Evolutionary conservation across 1,140 invertebrate genomes (phyloP), one percentile per base, ranked within the genome.

Genomic region (Gryllus bimaculatus): DNA sequence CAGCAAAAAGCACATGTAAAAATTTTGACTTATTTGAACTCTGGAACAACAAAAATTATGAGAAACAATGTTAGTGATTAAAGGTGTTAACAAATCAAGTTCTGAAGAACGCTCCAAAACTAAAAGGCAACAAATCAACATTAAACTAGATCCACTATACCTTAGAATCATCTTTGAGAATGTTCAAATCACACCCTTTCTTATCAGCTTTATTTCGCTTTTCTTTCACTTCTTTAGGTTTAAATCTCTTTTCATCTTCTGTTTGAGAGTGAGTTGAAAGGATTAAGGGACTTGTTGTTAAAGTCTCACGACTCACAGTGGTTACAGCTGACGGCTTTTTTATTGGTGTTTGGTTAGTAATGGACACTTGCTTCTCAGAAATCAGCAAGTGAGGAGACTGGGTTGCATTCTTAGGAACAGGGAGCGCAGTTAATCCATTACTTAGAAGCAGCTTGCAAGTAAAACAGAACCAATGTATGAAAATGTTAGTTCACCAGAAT

Each of bases 171-270:
- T 83, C 81, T 74, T 80, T 81, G 81, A 81, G 48, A 66, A 20
- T 75, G 15, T 74, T 78, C 26, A 18, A 21, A 20, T 80, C 66
- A 82, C 78, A 83, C 78, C 83, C 82, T 78, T 82, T 85, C 81
- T 85, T 85, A 80, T 85, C 84, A 47, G 83, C 84, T 81, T 86
- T 86, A 80, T 85, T 85, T 78, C 83, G 85, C 82, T 85, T 85
- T 48, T 85, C 85, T 81, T 86, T 85, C 26, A 80, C 81, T 66
- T 85, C 83, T 82, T 84, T 84, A 2, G 81, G 80, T 21, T 83
- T 83, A 77, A 80, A 82, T 48, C 83, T 82, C 48, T 82, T 82
- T 66, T 79, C 77, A 75, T 48, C 80, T n/a, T 81, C 80, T 18
- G 26, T n/a, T 76, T 80, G 76, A 8, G 76, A 47, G 8, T 8